A percentile compares a stretch with the other conserved stretches of the same genome.
Conservation (phyloP, 2,797 vertebrate species). For the Sebastes nivosus region DNA sequence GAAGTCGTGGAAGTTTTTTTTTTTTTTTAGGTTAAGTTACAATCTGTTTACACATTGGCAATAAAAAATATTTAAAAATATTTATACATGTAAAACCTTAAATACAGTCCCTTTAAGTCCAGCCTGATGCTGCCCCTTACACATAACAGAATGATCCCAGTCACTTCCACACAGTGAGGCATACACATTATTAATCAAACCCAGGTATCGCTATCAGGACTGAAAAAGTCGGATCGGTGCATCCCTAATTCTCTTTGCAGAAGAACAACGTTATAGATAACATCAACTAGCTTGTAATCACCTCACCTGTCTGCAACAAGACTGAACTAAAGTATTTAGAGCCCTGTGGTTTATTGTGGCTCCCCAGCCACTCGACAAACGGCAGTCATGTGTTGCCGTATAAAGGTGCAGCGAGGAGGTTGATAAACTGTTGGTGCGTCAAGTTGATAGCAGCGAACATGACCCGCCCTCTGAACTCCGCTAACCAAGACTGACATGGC, state of each 20-base stretch:
- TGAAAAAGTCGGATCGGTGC: too few species aligned
- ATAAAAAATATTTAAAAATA: too few species aligned
- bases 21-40: too few species aligned
- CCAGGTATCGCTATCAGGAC: too few species aligned
- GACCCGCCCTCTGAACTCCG: conserved; percentile 63
- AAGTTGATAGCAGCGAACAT: conserved; percentile 58
- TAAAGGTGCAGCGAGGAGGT: conserved; percentile 50
- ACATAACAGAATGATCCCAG: background rate
- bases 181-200: background rate
- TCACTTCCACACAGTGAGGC: background rate
- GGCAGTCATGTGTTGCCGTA: conserved; percentile 44
- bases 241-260: conserved; percentile 1
- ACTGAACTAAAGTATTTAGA: conserved; percentile 27
- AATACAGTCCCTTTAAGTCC: too few species aligned
- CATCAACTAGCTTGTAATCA: conserved; percentile 31
- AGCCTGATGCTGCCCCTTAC: background rate
- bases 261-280: conserved; percentile 7
- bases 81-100: too few species aligned
- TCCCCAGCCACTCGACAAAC: conserved; percentile 36
- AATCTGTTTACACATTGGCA: too few species aligned
- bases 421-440: conserved; percentile 66
- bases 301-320: conserved; percentile 34
- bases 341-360: conserved; percentile 35
- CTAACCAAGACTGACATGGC: conserved; percentile 59
- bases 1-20: too few species aligned